Evolutionary conservation across 2,888 invertebrate species (phyloP).

Genomic region (Tromatobia lineatoria): DNA sequence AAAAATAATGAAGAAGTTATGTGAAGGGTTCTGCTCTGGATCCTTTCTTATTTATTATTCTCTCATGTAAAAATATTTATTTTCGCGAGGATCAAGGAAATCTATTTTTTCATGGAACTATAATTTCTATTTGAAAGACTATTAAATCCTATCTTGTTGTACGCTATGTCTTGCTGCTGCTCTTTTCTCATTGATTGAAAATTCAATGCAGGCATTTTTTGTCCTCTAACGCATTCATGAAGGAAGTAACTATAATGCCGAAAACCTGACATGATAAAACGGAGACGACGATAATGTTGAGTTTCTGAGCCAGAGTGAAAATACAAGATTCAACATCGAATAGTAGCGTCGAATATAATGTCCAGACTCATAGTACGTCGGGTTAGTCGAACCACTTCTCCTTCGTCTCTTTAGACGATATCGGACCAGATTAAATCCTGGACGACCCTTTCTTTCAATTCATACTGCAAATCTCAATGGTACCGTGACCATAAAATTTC

Average conservation of each 20-base stretch:
- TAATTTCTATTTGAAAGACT: no score
- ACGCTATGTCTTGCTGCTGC: no score
- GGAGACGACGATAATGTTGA: conserved; percentile 16
- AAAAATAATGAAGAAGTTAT: no score
- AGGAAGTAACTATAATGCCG: neutral
- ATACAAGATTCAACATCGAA: conserved; percentile 1
- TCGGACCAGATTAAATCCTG: conserved; percentile 58
- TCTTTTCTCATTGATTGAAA: neutral
- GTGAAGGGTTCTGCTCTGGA: no score
- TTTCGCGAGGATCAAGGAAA: no score
- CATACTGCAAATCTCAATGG: conserved; percentile 20
- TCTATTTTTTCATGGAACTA: no score
- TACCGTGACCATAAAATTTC: conserved; percentile 14
- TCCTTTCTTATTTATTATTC: no score
- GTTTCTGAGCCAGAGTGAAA: conserved; percentile 12
- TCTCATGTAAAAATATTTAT: no score
- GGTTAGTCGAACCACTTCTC: conserved; percentile 49
- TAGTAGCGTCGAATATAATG: conserved; percentile 46
- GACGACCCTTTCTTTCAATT: conserved; percentile 35
- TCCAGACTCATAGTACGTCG: conserved; percentile 51
- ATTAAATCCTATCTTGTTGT: no score
- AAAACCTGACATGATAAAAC: neutral
- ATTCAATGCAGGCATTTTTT: neutral
- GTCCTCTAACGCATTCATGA: neutral
- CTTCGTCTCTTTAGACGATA: conserved; percentile 60